Base-by-base conservation (phyloP, 2,888 invertebrate genomes). In the Ferrisia virgata region DNA sequence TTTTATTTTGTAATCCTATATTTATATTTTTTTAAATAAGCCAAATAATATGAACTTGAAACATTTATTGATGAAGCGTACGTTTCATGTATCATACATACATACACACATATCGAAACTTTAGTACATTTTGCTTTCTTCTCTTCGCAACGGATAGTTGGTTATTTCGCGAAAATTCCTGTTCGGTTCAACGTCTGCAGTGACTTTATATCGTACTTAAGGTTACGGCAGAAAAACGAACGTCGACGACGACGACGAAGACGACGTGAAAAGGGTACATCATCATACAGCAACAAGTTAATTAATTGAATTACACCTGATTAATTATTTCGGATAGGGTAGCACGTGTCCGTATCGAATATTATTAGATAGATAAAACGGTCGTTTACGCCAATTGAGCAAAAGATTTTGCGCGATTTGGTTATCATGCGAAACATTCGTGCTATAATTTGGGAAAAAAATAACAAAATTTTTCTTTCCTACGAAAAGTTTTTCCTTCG, bases 221-320 rank as follows among this genome's bases (percentile, higher is more conserved):
- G 72, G 72, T 76, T 76, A 76, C 8, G 25, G 13, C 36, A 33
- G 72, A 36, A 76, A 76, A 64, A 64, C 28, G 64, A 28, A 64
- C 39, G 39, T 39, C n/a, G n/a, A n/a, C n/a, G n/a, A n/a, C n/a
- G n/a, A n/a, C n/a, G n/a, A n/a, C n/a, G n/a, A n/a, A n/a, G n/a
- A n/a, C 53, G 53, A 22, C 69, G 69, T 43, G 79, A 43, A 40
- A 79, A 80, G 80, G 43, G 47, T 47, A 79, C 22, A 53, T 4
- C 53, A 53, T 47, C 79, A 28, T 43, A 25, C 40, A n/a, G 43
- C 47, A n/a, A 80, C 31, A 80, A 40, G 79, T 79, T 79, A 43
- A 79, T 79, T 80, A 80, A 80, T 80, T 80, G 47, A 80, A 80
- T 80, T 80, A 80, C 80, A 80, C 47, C 80, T 80, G 80, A 80